Conservation (phyloP, 2,888 invertebrate species). For the Antheraea assamensis region DNA sequence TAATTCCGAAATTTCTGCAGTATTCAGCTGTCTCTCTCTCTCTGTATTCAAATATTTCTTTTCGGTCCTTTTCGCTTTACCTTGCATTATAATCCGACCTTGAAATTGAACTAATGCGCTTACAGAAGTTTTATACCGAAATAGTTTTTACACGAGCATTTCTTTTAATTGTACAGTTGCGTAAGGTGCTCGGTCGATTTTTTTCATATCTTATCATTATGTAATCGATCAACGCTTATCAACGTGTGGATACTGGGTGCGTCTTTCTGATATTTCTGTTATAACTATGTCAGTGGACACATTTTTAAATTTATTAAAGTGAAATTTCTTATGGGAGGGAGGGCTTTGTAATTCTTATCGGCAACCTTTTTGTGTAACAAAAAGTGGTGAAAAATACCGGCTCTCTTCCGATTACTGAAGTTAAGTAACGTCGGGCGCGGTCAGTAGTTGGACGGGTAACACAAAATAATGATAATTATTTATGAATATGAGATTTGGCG, state of each 20-base stretch:
- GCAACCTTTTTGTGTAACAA: too few relatives aligned
- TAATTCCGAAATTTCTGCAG: too few relatives aligned
- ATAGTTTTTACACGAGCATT: neutral
- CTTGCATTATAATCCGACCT: too few relatives aligned
- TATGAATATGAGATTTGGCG: too few relatives aligned
- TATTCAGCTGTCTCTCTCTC: too few relatives aligned
- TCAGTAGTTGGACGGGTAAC: conserved; percentile 79
- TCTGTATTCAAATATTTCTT: too few relatives aligned
- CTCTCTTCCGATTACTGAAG: conserved; percentile 79
- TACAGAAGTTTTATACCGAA: too few relatives aligned
- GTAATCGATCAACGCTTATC: conserved; percentile 6
- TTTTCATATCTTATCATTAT: conserved; percentile 1
- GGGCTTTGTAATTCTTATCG: too few relatives aligned
- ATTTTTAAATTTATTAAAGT: neutral
- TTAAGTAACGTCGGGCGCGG: conserved; percentile 77
- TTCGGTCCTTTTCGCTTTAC: too few relatives aligned
- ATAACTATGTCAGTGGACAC: neutral
- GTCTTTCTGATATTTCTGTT: neutral
- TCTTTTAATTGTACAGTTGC: neutral
- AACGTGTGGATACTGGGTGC: neutral
- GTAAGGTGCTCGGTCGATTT: neutral
- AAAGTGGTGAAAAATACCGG: conserved; percentile 65
- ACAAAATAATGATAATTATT: too few relatives aligned
- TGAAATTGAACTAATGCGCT: too few relatives aligned
- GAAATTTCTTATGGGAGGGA: too few relatives aligned